Conservation (phyloP, 2,888 invertebrate species). For the Synergus gifuensis region DNA sequence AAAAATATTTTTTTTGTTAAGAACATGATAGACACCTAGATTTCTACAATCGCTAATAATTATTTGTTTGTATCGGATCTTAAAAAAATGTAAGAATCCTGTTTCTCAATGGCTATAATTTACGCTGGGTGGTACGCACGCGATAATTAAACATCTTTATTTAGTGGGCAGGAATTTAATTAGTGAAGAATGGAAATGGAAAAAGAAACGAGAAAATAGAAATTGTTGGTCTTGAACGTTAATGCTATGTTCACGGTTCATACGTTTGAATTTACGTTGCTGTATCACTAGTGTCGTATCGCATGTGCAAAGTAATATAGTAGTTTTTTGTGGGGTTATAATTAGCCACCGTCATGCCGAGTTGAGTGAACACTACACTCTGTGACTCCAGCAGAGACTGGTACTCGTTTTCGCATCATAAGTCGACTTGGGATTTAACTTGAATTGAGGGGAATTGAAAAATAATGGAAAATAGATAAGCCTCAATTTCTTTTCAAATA, state of each 20-base stretch:
- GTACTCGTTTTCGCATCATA: conserved; percentile 9
- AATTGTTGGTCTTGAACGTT: conserved; percentile 43
- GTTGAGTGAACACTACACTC: conserved; percentile 39
- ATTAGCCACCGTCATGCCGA: conserved; percentile 64
- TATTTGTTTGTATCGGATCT: background rate
- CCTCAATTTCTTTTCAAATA: background rate
- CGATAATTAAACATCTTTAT: background rate
- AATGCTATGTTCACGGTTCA: conserved; percentile 43
- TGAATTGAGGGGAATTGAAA: conserved; percentile 41
- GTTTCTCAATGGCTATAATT: background rate
- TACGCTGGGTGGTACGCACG: background rate
- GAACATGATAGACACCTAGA: too few species aligned
- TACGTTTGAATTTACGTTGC: conserved; percentile 48
- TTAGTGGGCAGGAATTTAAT: conserved; percentile 27
- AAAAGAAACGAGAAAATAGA: conserved; percentile 50
- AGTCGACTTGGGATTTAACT: conserved; percentile 1
- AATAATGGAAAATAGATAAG: conserved; percentile 42
- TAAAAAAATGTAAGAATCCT: background rate
- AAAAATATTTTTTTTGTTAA: too few species aligned
- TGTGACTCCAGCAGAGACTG: conserved; percentile 14
- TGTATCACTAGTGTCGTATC: conserved; percentile 59
- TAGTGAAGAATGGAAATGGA: conserved; percentile 45
- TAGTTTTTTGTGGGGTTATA: conserved; percentile 66
- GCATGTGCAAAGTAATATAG: conserved; percentile 59
- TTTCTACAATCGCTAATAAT: background rate